A percentile compares a stretch with the other conserved stretches of the same genome.
Evolutionary conservation across 2,797 vertebrate genomes (phyloP).

Genomic region (Paratrypauchen microcephalus): DNA sequence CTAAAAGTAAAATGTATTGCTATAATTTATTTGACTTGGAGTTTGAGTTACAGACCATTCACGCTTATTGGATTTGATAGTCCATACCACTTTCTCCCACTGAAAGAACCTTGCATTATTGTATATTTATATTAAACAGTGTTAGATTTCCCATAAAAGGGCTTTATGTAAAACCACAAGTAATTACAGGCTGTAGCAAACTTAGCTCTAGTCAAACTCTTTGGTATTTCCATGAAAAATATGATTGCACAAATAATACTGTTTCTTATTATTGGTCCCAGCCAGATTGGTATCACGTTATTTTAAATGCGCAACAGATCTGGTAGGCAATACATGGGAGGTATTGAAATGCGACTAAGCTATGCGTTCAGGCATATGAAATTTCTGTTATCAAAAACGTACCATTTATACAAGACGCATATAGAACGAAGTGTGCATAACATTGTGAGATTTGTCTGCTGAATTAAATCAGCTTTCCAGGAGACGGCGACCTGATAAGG

Average conservation of each 20-base stretch:
- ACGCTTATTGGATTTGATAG: constrained; percentile 29
- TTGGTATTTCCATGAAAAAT: constrained; percentile 45
- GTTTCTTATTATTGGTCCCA: constrained; percentile 49
- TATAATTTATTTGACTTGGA: not conserved
- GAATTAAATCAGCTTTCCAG: constrained; percentile 70
- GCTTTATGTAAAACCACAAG: constrained; percentile 51
- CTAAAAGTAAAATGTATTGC: constrained; percentile 21
- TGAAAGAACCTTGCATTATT: constrained; percentile 40
- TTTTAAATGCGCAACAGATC: constrained; percentile 64
- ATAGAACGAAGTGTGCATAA: constrained; percentile 67
- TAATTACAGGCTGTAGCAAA: constrained; percentile 49
- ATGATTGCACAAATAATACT: constrained; percentile 56
- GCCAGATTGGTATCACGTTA: constrained; percentile 61
- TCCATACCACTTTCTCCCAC: constrained; percentile 25
- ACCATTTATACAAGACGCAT: constrained; percentile 61
- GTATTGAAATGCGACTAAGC: constrained; percentile 54
- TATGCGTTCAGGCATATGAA: constrained; percentile 38
- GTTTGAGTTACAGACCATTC: constrained; percentile 18
- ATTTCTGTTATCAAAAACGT: constrained; percentile 60
- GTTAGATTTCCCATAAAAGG: constrained; percentile 59
- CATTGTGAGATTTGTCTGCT: constrained; percentile 63
- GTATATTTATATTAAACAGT: constrained; percentile 48
- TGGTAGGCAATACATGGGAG: constrained; percentile 57
- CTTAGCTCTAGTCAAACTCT: constrained; percentile 54
- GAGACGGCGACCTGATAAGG: constrained; percentile 70